Evolutionary conservation across 2,113 vertebrate genomes (phyloP), one percentile per base, ranked within the genome.

Genomic region (Apodemus sylvaticus): DNA sequence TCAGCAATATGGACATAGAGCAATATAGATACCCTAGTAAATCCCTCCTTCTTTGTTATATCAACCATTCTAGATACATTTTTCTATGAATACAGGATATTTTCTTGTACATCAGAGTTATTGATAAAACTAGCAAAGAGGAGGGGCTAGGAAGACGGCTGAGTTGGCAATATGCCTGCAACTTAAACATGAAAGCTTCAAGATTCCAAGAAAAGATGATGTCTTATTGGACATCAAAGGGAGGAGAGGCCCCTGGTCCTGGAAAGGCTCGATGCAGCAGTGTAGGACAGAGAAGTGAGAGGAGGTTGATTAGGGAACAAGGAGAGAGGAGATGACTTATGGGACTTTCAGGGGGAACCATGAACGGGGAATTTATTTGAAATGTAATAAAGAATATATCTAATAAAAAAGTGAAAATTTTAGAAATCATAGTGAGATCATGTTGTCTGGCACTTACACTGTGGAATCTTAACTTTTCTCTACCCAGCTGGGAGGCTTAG

Each of bases 51-150:
- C 29, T 58, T 20, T 51, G 58, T 20, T 85, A 26, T 74, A 51
- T 58, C 11, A 64, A 60, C 31, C 14, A 83, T 1, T 88, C 31
- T 31, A 39, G 7, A 82, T 64, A 66, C 0, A 85, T 55, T 78
- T 82, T 76, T 81, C 20, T 11, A 58, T 78, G 5, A 74, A 11
- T 81, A 3, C 3, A 73, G 9, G 31, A 34, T 1, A 26, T 42
- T 34, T n/a, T 36, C 10, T 2, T 81, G 16, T 8, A 48, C 4
- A n/a, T 3, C 12, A 55, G 0, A 16, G 4, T 66, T 17, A 10
- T 42, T 79, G 58, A 71, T 20, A 93, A 62, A 86, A 39, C 39
- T 64, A 85, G 29, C 39, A 64, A 36, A 64, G n/a, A 64, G 9
- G 42, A 45, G 4, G 39, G 45, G 8, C 2, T 45, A 45, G 26